Base-by-base conservation (phyloP, 2,797 vertebrate genomes). In the Poecilia picta region DNA sequence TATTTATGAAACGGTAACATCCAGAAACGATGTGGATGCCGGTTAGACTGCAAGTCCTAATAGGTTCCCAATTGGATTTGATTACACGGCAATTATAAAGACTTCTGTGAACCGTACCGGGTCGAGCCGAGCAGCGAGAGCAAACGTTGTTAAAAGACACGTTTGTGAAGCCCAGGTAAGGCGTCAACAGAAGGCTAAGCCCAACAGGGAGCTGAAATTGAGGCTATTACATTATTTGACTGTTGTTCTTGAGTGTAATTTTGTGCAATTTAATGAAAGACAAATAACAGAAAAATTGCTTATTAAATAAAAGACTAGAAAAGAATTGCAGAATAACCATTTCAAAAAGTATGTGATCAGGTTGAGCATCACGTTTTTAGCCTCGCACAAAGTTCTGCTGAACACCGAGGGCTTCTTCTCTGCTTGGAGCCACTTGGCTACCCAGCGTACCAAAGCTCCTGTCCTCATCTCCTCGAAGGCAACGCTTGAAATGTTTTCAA, bases 21-120 rank as follows among this genome's bases (percentile, higher is more conserved):
- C 90, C 88, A 92, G 89, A 68, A 82, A 89, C 74, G 68, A 89
- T 89, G 85, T 85, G 76, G 80, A 83, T 66, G 71, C 81, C 93
- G 93, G 95, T 93, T 90, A 93, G 95, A 93, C 86, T 81, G 80
- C 87, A 68, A 76, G 73, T 94, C 84, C 85, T 94, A 92, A 95
- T 94, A 91, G 89, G 85, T 75, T 92, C 87, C 81, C 93, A 94
- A 96, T 93, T 92, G 89, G 83, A 55, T 80, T 89, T 94, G 86
- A 96, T 95, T 95, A 93, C 85, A 90, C 7, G 39, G 84, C 85
- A 86, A 90, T 95, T 94, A 93, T 51, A 71, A 80, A 25, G 81
- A 92, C 85, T 68, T 91, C 72, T 85, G 20, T 18, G 73, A 82
- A 83, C 71, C 73, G 76, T 76, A 82, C 87, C 64, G 73, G 83